Conservation (phyloP, 2,797 vertebrate genomes). For the Microctenopoma steveboyesi region DNA sequence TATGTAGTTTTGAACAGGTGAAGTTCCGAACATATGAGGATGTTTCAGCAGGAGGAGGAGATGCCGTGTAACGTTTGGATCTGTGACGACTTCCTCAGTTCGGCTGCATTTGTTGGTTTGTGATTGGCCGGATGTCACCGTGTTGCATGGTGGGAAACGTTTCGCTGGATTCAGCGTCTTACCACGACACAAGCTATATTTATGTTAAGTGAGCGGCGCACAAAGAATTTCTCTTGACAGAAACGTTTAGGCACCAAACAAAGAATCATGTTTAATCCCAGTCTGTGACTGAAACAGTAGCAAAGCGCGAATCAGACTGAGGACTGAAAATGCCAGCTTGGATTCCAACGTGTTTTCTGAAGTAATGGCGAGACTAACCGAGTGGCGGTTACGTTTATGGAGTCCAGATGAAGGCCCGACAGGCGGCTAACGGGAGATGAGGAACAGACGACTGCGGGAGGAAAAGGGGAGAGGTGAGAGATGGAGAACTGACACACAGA, state of each 20-base stretch:
- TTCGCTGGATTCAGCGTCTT: too few species aligned
- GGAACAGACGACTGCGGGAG: slow-evolving; percentile 31
- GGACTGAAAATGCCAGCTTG: slow-evolving; percentile 7
- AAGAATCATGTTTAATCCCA: slow-evolving; percentile 6
- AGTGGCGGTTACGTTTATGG: slow-evolving; percentile 35
- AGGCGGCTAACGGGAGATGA: slow-evolving; percentile 37
- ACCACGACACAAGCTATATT: too few species aligned
- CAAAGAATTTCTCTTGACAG: neutral
- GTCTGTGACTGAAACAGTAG: neutral
- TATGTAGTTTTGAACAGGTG: too few species aligned
- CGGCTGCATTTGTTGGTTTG: too few species aligned
- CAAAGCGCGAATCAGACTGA: neutral
- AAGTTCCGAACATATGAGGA: too few species aligned
- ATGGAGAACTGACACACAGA: slow-evolving; percentile 38
- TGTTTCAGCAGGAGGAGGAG: too few species aligned
- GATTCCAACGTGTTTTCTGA: slow-evolving; percentile 19
- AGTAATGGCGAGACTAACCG: slow-evolving; percentile 43
- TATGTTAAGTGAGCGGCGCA: too few species aligned
- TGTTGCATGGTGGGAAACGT: too few species aligned
- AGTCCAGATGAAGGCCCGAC: slow-evolving; percentile 40
- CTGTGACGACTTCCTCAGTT: too few species aligned
- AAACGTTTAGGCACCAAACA: neutral
- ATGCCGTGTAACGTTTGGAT: too few species aligned
- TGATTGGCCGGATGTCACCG: too few species aligned
- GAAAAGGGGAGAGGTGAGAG: slow-evolving; percentile 29